Conservation (phyloP, 2,888 invertebrate species). For the Charanyca ferruginea region DNA sequence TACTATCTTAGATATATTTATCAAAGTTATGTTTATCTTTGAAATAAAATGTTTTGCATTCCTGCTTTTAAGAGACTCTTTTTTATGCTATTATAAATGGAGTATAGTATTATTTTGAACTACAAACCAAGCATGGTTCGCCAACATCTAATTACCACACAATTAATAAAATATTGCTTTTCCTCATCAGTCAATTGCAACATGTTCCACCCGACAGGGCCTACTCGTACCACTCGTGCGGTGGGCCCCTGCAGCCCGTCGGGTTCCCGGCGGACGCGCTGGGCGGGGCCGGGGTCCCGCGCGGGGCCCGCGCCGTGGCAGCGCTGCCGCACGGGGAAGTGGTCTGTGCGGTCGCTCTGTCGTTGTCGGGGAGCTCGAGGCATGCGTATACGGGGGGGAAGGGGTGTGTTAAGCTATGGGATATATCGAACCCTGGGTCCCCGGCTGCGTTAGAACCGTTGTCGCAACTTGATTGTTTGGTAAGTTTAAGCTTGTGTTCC, state of each 20-base stretch:
- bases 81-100: no score
- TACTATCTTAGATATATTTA: no score
- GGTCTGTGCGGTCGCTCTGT: constrained; percentile 99
- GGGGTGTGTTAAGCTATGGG: constrained; percentile 99
- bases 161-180: constrained; percentile 23
- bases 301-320: constrained; percentile 97
- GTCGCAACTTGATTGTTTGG: constrained; percentile 97
- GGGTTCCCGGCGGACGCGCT: constrained; percentile 98
- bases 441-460: constrained; percentile 97
- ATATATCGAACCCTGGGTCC: constrained; percentile 96
- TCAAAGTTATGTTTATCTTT: no score
- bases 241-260: constrained; percentile 97
- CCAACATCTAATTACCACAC: no score
- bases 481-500: constrained; percentile 75
- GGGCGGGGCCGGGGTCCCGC: constrained; percentile 97
- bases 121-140: no score
- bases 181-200: constrained; percentile 32
- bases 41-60: no score
- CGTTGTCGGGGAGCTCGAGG: constrained; percentile 93
- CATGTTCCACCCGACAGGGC: constrained; percentile 90
- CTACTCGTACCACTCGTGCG: constrained; percentile 98
- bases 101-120: no score
- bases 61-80: no score
- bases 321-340: constrained; percentile 98
- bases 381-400: constrained; percentile 99